Evolutionary conservation across 2,797 vertebrate species (phyloP).

Genomic region (Urophycis tenuis): DNA sequence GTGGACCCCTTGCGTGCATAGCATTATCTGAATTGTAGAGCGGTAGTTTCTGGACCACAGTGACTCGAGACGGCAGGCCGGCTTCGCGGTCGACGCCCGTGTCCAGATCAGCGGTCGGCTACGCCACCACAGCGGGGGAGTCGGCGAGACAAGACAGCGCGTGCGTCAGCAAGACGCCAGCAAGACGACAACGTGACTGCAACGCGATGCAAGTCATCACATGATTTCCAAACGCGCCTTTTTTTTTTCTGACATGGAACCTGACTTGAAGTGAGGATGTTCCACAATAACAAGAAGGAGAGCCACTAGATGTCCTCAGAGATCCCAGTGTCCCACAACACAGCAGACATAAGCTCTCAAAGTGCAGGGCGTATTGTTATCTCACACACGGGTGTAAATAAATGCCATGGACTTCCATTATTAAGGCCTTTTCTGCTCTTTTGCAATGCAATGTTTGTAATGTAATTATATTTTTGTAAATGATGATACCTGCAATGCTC

Average conservation of each 20-base stretch:
- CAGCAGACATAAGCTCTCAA: background rate
- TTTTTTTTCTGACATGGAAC: background rate
- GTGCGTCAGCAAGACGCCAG: no score
- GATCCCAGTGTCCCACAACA: background rate
- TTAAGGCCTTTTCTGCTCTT: background rate
- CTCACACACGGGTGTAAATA: background rate
- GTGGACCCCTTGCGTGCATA: slow-evolving; percentile 14
- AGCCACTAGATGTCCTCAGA: slow-evolving; percentile 19
- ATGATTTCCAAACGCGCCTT: background rate
- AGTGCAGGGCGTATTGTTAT: background rate
- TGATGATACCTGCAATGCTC: background rate
- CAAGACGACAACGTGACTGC: no score
- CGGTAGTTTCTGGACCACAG: background rate
- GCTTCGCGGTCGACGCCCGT: no score
- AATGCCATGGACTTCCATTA: background rate
- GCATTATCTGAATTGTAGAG: slow-evolving; percentile 16
- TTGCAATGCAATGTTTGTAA: background rate
- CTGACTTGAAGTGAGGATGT: background rate
- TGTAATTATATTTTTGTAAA: slow-evolving; percentile 5
- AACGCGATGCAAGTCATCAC: no score
- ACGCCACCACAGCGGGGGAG: no score
- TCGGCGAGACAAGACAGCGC: no score
- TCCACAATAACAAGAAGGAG: slow-evolving; percentile 3
- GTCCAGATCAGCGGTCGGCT: no score
- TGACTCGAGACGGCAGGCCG: no score